phyloP scores from a whole-genome alignment of 2,797 vertebrate species.

The Poeciliopsis gracilis region DNA sequence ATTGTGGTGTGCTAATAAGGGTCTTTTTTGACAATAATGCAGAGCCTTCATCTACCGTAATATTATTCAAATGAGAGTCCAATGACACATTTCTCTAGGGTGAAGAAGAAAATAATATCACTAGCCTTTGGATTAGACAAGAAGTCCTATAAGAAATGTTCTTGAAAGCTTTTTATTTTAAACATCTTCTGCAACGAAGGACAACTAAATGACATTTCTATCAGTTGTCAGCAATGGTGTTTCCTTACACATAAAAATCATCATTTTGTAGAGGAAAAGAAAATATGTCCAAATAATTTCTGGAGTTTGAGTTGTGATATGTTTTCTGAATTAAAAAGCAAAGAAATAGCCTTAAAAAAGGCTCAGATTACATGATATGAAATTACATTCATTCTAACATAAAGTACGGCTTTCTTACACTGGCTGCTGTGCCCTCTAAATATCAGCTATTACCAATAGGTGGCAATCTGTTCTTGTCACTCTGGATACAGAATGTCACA shows the following conservation, averaged over 20 bases:
- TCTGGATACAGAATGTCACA: conserved; percentile 25
- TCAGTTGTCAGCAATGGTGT: conserved; percentile 21
- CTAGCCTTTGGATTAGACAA: conserved; percentile 70
- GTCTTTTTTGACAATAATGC: conserved; percentile 71
- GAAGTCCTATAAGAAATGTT: conserved; percentile 65
- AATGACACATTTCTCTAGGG: conserved; percentile 70
- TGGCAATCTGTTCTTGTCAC: conserved; percentile 75
- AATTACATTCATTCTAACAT: conserved; percentile 5
- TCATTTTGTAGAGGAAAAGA: conserved; percentile 41
- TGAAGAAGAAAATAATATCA: conserved; percentile 56
- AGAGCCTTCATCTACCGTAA: conserved; percentile 73
- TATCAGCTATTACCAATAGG: conserved; percentile 68
- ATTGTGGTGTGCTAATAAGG: conserved; percentile 70
- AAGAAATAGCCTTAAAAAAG: neutral
- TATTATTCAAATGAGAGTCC: conserved; percentile 79
- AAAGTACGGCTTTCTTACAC: conserved; percentile 30
- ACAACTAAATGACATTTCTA: conserved; percentile 40
- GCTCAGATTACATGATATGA: neutral
- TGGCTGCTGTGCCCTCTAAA: conserved; percentile 34
- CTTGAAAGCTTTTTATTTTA: conserved; percentile 62
- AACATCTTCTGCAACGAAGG: conserved; percentile 37
- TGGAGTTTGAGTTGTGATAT: conserved; percentile 35
- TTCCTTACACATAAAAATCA: conserved; percentile 35
- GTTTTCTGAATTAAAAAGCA: conserved; percentile 24
- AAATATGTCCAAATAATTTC: conserved; percentile 36